Evolutionary conservation across 2,113 vertebrate genomes (phyloP).

Genomic region (Oophaga pumilio): DNA sequence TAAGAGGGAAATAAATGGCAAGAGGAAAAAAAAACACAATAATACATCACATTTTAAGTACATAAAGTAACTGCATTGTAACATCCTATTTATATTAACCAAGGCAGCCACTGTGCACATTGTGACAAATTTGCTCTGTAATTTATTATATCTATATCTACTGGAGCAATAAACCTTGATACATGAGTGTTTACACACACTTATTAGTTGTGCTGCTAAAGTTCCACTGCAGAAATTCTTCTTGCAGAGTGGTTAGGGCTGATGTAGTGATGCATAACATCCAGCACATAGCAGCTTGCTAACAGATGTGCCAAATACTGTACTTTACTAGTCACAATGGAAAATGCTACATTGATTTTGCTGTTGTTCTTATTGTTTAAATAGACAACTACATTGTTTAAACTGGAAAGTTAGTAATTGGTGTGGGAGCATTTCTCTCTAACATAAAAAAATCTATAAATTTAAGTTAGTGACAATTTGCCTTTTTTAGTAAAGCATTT

Average conservation of each 20-base stretch:
- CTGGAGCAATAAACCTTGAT: constrained; percentile 22
- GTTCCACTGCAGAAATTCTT: constrained; percentile 32
- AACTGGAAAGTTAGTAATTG: not conserved
- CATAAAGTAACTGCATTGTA: constrained; percentile 28
- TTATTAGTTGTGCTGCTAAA: constrained; percentile 26
- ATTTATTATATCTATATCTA: constrained; percentile 29
- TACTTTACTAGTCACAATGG: not conserved
- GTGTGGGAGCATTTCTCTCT: not conserved
- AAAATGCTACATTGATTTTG: not conserved
- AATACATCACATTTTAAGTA: constrained; percentile 23
- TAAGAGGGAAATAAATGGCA: constrained; percentile 31
- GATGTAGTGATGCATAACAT: constrained; percentile 23
- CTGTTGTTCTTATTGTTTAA: not conserved
- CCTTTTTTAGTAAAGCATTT: no score
- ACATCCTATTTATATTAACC: constrained; percentile 20
- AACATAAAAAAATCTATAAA: not conserved
- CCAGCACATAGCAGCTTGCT: not conserved
- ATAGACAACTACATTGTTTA: constrained; percentile 1
- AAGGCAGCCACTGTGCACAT: constrained; percentile 5
- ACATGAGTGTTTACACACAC: constrained; percentile 36
- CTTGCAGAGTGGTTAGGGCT: constrained; percentile 6
- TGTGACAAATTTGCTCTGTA: constrained; percentile 4
- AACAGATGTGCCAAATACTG: not conserved
- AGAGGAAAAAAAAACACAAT: not conserved
- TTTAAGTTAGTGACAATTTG: no score